Conservation (phyloP, 2,888 invertebrate species). For the Romanomermis culicivorax region DNA sequence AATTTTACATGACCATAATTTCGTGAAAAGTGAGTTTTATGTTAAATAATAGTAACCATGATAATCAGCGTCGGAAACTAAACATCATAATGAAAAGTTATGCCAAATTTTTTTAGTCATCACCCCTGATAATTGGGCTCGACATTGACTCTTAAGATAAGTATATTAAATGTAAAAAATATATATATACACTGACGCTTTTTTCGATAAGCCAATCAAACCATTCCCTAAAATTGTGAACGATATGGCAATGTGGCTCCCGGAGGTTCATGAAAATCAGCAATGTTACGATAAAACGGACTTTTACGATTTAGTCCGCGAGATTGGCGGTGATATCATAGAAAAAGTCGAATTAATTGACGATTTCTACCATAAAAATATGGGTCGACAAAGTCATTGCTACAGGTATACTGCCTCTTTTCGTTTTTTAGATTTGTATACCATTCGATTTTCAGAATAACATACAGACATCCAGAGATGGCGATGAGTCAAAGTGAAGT, state of each 20-base stretch:
- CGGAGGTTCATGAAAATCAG: constrained; percentile 31
- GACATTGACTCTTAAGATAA: too few species aligned
- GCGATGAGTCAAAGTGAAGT: neutral
- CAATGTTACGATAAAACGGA: constrained; percentile 28
- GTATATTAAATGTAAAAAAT: too few species aligned
- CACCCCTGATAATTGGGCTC: too few species aligned
- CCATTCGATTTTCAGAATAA: neutral
- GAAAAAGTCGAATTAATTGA: constrained; percentile 74
- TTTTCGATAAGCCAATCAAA: constrained; percentile 55
- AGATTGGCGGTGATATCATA: constrained; percentile 67
- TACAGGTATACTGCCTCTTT: constrained; percentile 38
- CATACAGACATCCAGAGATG: neutral
- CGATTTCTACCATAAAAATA: constrained; percentile 62
- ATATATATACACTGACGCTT: too few species aligned
- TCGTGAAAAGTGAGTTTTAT: too few species aligned
- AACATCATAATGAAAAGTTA: too few species aligned
- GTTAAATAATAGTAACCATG: too few species aligned
- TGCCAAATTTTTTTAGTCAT: too few species aligned
- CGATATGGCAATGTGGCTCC: constrained; percentile 92
- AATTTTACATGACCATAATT: too few species aligned
- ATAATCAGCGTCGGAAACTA: too few species aligned
- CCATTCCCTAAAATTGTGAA: constrained; percentile 61
- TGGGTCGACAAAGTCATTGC: constrained; percentile 57
- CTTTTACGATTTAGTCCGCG: constrained; percentile 64
- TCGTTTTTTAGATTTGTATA: too few species aligned